Base-by-base conservation (phyloP, 2,888 invertebrate species). In the Junonia oenone region DNA sequence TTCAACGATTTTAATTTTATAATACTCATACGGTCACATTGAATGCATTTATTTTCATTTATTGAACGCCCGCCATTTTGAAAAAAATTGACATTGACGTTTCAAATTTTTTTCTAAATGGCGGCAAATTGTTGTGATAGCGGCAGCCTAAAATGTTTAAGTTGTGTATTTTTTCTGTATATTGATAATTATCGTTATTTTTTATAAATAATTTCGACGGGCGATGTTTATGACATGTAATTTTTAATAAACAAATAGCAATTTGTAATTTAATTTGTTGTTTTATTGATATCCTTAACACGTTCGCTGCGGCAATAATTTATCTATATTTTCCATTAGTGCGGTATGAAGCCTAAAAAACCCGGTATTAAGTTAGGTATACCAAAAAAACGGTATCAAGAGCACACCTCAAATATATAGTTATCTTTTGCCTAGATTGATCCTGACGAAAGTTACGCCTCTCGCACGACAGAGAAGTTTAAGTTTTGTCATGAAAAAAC, bases 191-290 rank as follows among this genome's bases (percentile, higher is more conserved):
- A 68, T 68, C 59, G 65, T 75, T 72, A 69, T 71, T 66, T 69
- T 69, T 68, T 61, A 47, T 58, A 45, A n/a, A 65, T 63, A 60
- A 63, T 59, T 63, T 63, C 50, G 56, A 63, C 57, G 57, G 63
- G 62, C 62, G 63, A 71, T 70, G 64, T 71, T 71, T 71, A 70
- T 69, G 64, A 67, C 59, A 63, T 72, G 73, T 76, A 76, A 74
- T 73, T 76, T 75, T 75, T 68, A 77, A 70, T 75, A 75, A 75
- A 76, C 63, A 70, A 72, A 76, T 76, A 76, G 76, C 66, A 73
- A 71, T 75, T 76, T 76, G 71, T 76, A 76, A 71, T 72, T 48
- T 70, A 65, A 61, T 59, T 13, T 63, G 38, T 55, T 53, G 63
- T 68, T 68, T 68, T 56, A 66, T 66, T 68, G 2, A 5, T 6